Evolutionary conservation across 2,888 invertebrate genomes (phyloP), one percentile per base, ranked within the genome.

Genomic region (Eueremaeus valkanovi): DNA sequence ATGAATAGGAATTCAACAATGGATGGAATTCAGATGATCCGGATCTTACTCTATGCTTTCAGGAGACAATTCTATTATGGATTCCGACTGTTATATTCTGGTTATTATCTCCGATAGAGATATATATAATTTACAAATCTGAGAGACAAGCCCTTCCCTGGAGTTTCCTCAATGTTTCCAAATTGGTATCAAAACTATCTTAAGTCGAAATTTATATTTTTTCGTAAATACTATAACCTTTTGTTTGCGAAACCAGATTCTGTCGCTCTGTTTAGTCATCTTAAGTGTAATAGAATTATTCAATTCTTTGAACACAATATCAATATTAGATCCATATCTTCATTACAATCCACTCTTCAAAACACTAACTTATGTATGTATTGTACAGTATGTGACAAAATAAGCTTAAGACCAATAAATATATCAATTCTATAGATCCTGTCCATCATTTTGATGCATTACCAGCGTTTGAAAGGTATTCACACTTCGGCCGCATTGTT

Each of bases 61-160:
- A 95, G 85, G 90, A 91, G 83, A 95, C 96, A 0, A 89, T 92
- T 0, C 84, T 97, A 36, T 87, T 93, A 73, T 97, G 96, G 95
- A 85, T 88, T 49, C 96, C 97, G 0, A 93, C 93, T 83, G 86
- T 87, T 72, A 92, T 92, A 83, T 85, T 95, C 24, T 94, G 93
- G 92, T 79, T 88, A 0, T 89, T 91, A 80, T 86, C 90, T 6
- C 85, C 89, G 49, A 85, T 93, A 78, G 93, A 93, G 51, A 27
- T 78, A 21, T 78, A 16, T 70, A 58, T 3, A 68, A 55, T 42
- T 45, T 3, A 1, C 40, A 33, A 3, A 13, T 33, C 24, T 8
- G 13, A 3, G 3, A 33, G 63, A 31, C 5, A 33, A 8, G 2
- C 68, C 49, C 66, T 77, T 13, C 78, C 78, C 42, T 78, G 78